Base-by-base conservation (phyloP, 2,797 vertebrate species). In the Peromyscus aztecus region DNA sequence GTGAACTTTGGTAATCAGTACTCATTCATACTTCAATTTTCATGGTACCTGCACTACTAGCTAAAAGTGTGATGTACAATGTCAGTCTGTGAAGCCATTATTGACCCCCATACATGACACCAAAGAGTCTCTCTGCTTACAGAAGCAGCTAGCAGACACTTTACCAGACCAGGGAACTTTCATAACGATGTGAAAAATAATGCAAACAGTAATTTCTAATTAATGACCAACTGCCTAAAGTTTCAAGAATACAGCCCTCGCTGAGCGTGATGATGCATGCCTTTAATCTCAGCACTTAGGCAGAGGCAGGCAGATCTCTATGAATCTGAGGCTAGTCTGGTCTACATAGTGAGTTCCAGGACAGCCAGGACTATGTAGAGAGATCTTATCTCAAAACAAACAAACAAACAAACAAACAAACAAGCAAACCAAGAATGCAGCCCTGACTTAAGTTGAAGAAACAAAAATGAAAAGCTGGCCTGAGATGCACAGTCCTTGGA, bases 401-500 rank as follows among this genome's bases (percentile, higher is more conserved):
- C 27, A 46, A 65, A 57, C 34, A 14, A 52, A 49, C 49, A 49
- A 49, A 49, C 52, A 83, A 43, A 21, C 27, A 46, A 65, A 43
- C 77, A 80, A 80, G 13, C 69, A 37, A 40, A 17, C 91, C 91
- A 88, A 95, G 73, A 75, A 87, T 5, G 61, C 16, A 80, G 27
- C 14, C 2, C 2, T 37, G 67, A n/a, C n/a, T 1, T 59, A 14
- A 5, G 65, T 6, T 11, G 34, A 91, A 57, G 37, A 82, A n/a
- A 73, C 19, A 43, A 65, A 57, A 37, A 40, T 34, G 43, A 46
- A 40, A 67, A 71, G 29, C 69, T 10, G 78, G 6, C 11, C 16
- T 4, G 37, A 10, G 23, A 13, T 1, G 2, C 10, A 2, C 0
- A 1, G 7, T 31, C 59, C 29, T 43, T 11, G 17, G n/a, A 61